phyloP scores from a whole-genome alignment of 2,113 vertebrate species.

The Hippopotamus amphibius region DNA sequence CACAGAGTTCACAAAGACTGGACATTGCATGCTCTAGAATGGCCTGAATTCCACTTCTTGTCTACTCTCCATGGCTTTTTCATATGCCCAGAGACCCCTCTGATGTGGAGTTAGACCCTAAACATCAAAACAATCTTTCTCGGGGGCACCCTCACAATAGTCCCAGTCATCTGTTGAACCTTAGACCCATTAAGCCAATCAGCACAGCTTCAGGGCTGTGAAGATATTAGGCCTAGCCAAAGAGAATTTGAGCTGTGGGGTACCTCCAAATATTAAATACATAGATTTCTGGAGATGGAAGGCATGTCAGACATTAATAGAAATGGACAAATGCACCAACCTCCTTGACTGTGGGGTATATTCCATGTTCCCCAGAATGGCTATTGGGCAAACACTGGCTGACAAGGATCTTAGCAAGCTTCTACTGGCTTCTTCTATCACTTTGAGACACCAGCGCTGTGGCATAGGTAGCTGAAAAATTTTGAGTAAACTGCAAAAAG shows the following conservation, averaged over 20 bases:
- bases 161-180: constrained; percentile 6
- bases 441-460: constrained; percentile 12
- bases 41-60: not conserved
- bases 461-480: not conserved
- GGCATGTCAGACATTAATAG: constrained; percentile 16
- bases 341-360: not conserved
- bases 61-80: not conserved
- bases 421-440: not conserved
- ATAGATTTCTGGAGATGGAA: constrained; percentile 29
- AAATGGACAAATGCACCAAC: constrained; percentile 18
- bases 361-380: not conserved
- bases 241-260: not conserved
- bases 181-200: constrained; percentile 26
- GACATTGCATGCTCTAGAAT: not conserved
- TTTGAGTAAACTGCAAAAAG: constrained; percentile 28
- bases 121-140: constrained; percentile 51
- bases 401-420: not conserved
- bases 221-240: constrained; percentile 18
- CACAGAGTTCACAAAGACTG: constrained; percentile 22
- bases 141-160: not conserved
- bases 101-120: not conserved
- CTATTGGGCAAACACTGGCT: constrained; percentile 2
- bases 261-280: constrained; percentile 36
- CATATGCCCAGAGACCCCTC: not conserved
- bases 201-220: constrained; percentile 1